These are phyloP conservation scores for Morpho deidamia DNA, from an alignment of 2,888 invertebrate genomes.

Conservation along the genomic window DNA sequence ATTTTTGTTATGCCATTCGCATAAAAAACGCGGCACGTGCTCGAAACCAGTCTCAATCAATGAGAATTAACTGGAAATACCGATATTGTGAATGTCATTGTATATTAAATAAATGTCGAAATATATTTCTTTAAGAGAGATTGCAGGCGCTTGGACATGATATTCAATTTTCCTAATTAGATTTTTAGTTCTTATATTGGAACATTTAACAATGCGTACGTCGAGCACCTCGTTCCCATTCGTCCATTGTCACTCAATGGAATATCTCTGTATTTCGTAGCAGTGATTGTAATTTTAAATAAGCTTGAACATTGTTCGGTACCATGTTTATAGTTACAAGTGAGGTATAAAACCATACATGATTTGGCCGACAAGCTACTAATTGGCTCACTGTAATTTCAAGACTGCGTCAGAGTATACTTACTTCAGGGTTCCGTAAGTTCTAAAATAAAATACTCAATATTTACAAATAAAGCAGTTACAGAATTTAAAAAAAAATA, in stretches of 20 bases:
- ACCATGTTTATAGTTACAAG: constrained; percentile 28
- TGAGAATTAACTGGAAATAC: constrained; percentile 8
- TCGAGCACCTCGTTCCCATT: constrained; percentile 21
- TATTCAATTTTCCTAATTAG: constrained; percentile 41
- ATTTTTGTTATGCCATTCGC: background rate
- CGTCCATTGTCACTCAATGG: constrained; percentile 27
- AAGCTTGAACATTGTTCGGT: constrained; percentile 28
- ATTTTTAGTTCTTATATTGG: constrained; percentile 29
- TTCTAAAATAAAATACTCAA: background rate
- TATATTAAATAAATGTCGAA: constrained; percentile 15
- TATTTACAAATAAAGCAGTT: too few relatives aligned
- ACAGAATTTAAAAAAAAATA: too few relatives aligned
- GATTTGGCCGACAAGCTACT: constrained; percentile 17
- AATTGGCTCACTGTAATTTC: constrained; percentile 31
- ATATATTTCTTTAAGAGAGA: constrained; percentile 3
- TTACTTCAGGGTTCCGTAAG: constrained; percentile 8
- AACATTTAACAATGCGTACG: constrained; percentile 27
- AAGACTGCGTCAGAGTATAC: constrained; percentile 18
- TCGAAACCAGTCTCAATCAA: constrained; percentile 5
- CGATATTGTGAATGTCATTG: constrained; percentile 17
- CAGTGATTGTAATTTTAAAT: constrained; percentile 31
- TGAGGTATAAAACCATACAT: constrained; percentile 21
- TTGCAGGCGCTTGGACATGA: constrained; percentile 19
- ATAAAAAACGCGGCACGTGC: constrained; percentile 17
- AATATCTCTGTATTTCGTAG: constrained; percentile 20